Percentiles rank a stretch among this genome's conserved stretches.
Evolutionary conservation across 2,888 invertebrate genomes (phyloP).

Genomic region (Malacosoma neustria): DNA sequence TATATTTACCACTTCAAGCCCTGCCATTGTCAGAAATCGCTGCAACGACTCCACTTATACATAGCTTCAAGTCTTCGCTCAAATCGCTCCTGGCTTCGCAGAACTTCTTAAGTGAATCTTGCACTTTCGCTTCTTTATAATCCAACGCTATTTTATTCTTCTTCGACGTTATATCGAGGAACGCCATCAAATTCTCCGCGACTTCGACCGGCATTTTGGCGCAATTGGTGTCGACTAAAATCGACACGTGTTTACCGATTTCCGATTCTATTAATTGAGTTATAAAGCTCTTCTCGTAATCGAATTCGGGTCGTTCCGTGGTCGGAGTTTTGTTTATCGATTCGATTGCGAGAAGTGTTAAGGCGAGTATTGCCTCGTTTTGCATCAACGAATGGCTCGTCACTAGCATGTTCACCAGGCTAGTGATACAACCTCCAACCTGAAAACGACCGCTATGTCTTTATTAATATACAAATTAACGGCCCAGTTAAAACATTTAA

Average conservation of each 20-base stretch:
- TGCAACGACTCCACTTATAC: slow-evolving; percentile 28
- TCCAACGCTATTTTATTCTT: slow-evolving; percentile 40
- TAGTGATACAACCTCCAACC: slow-evolving; percentile 81
- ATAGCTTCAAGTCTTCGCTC: slow-evolving; percentile 33
- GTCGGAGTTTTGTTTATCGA: slow-evolving; percentile 28
- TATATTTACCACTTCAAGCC: neutral
- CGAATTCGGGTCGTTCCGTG: slow-evolving; percentile 20
- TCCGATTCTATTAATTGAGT: slow-evolving; percentile 60
- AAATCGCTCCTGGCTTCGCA: slow-evolving; percentile 43
- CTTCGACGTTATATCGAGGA: slow-evolving; percentile 59
- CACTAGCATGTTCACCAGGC: slow-evolving; percentile 87
- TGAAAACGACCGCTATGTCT: no score
- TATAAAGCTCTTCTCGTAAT: slow-evolving; percentile 38
- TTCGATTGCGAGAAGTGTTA: slow-evolving; percentile 75
- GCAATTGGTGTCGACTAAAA: slow-evolving; percentile 61
- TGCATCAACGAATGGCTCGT: slow-evolving; percentile 92
- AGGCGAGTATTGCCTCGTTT: slow-evolving; percentile 84
- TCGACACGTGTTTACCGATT: slow-evolving; percentile 65
- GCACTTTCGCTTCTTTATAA: slow-evolving; percentile 45
- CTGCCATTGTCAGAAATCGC: slow-evolving; percentile 32
- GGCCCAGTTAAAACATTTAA: no score
- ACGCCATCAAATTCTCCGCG: slow-evolving; percentile 63
- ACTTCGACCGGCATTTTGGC: slow-evolving; percentile 64
- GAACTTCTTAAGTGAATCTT: slow-evolving; percentile 44
- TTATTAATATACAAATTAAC: no score